Evolutionary conservation across 2,797 vertebrate species (phyloP).

Genomic region (Synanceia verrucosa): DNA sequence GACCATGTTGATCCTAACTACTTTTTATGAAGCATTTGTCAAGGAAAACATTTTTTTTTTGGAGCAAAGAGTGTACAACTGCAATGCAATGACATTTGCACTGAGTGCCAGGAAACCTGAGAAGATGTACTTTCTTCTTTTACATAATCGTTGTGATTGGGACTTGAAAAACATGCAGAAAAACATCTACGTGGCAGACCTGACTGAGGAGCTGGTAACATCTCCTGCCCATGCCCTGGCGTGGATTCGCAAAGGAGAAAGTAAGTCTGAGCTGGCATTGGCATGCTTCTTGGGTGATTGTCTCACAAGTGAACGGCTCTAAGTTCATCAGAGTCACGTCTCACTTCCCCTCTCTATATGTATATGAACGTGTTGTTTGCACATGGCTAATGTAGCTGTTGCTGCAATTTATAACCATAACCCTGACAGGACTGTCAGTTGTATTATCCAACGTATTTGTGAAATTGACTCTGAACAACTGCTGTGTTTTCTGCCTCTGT

Average conservation of each 20-base stretch:
- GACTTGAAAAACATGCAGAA: conserved; percentile 79
- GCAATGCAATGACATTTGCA: not conserved
- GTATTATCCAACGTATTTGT: too few species aligned
- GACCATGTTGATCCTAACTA: not conserved
- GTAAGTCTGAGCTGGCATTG: conserved; percentile 85
- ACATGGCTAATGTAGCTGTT: too few species aligned
- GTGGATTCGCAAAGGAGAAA: conserved; percentile 96
- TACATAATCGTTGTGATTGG: not conserved
- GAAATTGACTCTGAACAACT: not conserved
- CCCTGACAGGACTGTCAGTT: too few species aligned
- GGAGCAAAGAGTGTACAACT: not conserved
- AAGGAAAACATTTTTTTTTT: not conserved
- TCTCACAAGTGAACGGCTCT: too few species aligned
- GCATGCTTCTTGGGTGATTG: too few species aligned
- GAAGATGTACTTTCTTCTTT: not conserved
- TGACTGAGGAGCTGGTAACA: conserved; percentile 93
- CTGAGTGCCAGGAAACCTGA: not conserved
- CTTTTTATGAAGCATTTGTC: not conserved
- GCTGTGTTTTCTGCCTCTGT: conserved; percentile 9
- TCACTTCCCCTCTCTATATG: too few species aligned
- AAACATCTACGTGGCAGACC: conserved; percentile 91
- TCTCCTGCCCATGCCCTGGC: conserved; percentile 88
- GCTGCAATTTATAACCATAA: too few species aligned
- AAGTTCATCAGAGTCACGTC: too few species aligned
- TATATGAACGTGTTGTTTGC: too few species aligned